Percentiles rank a stretch among this genome's conserved stretches.
Evolutionary conservation across 2,888 invertebrate genomes (phyloP).

Genomic region (Rotaria magnacalcarata): DNA sequence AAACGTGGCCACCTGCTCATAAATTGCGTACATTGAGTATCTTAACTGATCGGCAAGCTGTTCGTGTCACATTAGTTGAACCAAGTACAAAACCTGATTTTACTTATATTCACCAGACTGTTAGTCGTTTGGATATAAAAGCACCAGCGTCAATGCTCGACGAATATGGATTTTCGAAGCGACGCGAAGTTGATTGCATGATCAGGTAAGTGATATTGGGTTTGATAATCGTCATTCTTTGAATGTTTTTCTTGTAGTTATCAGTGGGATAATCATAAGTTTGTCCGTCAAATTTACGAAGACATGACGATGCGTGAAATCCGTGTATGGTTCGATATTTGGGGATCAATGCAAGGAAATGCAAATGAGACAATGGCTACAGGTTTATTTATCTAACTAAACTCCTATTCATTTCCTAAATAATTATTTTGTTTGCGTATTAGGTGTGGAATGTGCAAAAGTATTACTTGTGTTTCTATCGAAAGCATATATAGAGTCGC

Average conservation of each 20-base stretch:
- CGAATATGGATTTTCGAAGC: constrained; percentile 42
- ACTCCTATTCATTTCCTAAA: background rate
- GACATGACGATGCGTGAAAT: constrained; percentile 36
- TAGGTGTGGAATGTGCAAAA: constrained; percentile 42
- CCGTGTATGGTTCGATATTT: constrained; percentile 44
- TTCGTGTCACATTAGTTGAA: background rate
- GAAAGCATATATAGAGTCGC: constrained; percentile 39
- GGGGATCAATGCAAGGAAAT: constrained; percentile 45
- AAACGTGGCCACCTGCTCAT: constrained; percentile 42
- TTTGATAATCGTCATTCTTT: background rate
- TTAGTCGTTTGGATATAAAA: constrained; percentile 34
- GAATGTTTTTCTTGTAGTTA: background rate
- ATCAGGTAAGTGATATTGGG: background rate
- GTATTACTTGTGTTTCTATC: constrained; percentile 44
- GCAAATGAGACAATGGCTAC: constrained; percentile 45
- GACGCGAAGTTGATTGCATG: constrained; percentile 41
- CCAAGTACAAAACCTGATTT: constrained; percentile 25
- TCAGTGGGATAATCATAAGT: constrained; percentile 44
- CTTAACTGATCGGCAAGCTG: background rate
- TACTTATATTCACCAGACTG: constrained; percentile 32
- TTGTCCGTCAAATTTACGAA: constrained; percentile 39
- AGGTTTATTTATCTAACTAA: background rate
- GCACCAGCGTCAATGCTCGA: constrained; percentile 36
- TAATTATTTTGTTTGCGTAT: background rate
- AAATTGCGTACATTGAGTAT: background rate